Percentiles rank a stretch among this genome's conserved stretches.
phyloP scores from a whole-genome alignment of 2,888 invertebrate species.

The Drosophila stalkeri region DNA sequence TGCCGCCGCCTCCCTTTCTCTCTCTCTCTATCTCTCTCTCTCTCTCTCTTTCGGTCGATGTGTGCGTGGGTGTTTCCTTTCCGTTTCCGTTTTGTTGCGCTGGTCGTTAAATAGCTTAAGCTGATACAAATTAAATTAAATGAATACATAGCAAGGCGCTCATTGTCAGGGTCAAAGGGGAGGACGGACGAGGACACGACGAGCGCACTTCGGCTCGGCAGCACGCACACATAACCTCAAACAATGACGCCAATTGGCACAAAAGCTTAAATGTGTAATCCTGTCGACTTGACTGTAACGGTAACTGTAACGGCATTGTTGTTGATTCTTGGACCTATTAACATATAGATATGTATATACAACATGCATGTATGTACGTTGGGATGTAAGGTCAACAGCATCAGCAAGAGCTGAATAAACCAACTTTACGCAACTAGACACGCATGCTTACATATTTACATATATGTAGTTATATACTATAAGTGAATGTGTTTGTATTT shows the following conservation, averaged over 20 bases:
- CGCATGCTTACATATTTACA: neutral
- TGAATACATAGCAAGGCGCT: conserved; percentile 62
- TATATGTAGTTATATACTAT: conserved; percentile 8
- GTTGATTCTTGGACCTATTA: conserved; percentile 8
- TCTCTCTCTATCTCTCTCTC: neutral
- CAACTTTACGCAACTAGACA: conserved; percentile 9
- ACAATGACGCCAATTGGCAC: conserved; percentile 66
- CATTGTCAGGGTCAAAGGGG: conserved; percentile 65
- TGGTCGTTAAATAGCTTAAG: conserved; percentile 65
- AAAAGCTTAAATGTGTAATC: conserved; percentile 62
- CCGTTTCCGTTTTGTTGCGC: conserved; percentile 59
- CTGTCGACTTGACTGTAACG: conserved; percentile 34
- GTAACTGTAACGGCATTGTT: conserved; percentile 13
- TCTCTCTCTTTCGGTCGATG: neutral
- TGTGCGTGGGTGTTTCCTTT: conserved; percentile 29
- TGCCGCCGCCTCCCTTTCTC: neutral
- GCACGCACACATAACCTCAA: conserved; percentile 56
- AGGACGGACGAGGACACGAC: conserved; percentile 27
- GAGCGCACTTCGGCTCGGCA: conserved; percentile 30
- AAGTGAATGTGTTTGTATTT: neutral
- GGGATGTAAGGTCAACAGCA: conserved; percentile 48
- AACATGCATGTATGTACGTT: neutral
- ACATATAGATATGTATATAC: neutral
- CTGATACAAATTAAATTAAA: conserved; percentile 70
- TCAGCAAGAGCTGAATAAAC: conserved; percentile 25